Conservation (phyloP, 1,140 invertebrate species). For the Hyles vespertilio region DNA sequence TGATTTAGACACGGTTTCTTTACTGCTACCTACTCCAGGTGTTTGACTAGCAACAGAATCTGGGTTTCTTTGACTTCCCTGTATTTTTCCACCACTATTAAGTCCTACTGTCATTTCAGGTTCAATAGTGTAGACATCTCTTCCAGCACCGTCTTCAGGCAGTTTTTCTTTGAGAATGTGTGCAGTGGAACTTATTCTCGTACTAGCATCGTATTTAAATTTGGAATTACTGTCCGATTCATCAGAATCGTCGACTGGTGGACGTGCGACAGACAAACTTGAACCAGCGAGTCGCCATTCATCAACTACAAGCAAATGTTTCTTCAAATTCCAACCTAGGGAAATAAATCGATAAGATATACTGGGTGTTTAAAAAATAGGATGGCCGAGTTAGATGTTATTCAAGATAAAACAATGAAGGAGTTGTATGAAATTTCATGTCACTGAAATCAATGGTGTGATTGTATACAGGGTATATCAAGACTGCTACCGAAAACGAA, state of each 20-base stretch:
- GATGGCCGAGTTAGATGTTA: too few species aligned
- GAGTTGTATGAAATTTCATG: too few species aligned
- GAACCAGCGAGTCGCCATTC: slow-evolving; percentile 34
- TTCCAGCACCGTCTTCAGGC: not conserved
- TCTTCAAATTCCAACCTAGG: slow-evolving; percentile 45
- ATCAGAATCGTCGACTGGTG: not conserved
- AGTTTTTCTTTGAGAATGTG: not conserved
- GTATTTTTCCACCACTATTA: too few species aligned
- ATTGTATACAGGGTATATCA: too few species aligned
- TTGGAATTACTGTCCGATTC: not conserved
- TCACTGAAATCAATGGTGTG: not conserved
- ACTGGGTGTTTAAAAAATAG: too few species aligned
- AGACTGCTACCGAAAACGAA: too few species aligned
- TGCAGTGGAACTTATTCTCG: not conserved
- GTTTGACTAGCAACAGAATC: too few species aligned
- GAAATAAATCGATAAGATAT: too few species aligned
- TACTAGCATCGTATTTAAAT: not conserved
- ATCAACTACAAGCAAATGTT: slow-evolving; percentile 39
- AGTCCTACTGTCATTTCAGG: not conserved
- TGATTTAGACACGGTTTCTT: too few species aligned
- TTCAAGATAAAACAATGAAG: too few species aligned
- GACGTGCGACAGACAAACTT: not conserved
- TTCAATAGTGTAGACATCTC: not conserved
- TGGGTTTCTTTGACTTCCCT: too few species aligned
- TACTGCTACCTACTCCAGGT: too few species aligned